Percentiles rank a stretch among this genome's conserved stretches.
Evolutionary conservation across 2,888 invertebrate genomes (phyloP).

Genomic region (Thysanoteuthis rhombus): DNA sequence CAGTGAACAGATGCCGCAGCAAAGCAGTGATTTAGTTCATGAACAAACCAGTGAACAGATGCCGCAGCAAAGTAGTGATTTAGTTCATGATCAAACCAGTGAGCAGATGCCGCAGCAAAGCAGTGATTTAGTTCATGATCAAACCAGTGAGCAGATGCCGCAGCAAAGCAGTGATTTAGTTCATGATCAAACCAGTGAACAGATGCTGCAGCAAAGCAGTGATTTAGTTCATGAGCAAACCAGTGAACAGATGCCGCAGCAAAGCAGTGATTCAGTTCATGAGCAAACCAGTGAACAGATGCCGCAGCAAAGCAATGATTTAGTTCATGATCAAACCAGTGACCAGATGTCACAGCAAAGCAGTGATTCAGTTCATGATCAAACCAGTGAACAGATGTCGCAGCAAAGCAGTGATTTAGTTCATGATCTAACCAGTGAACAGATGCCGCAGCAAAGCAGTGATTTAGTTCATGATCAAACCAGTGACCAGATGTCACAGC

Average conservation of each 20-base stretch:
- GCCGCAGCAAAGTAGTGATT: neutral
- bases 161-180: too few species aligned
- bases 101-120: neutral
- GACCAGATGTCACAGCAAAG: neutral
- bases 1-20: neutral
- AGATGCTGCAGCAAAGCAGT: neutral
- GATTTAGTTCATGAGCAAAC: neutral
- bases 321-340: neutral
- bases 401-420: too few species aligned
- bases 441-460: neutral
- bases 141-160: neutral
- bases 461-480: neutral
- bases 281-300: neutral
- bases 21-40: neutral
- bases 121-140: neutral
- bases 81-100: neutral
- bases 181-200: neutral
- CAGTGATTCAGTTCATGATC: neutral
- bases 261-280: neutral
- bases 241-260: neutral
- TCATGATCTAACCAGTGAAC: neutral
- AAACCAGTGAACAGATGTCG: neutral
- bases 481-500: too few species aligned
- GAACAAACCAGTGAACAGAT: neutral
- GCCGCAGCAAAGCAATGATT: neutral